A percentile compares a stretch with the other conserved stretches of the same genome.
phyloP scores from a whole-genome alignment of 2,888 invertebrate genomes.

The Melanophora roralis region DNA sequence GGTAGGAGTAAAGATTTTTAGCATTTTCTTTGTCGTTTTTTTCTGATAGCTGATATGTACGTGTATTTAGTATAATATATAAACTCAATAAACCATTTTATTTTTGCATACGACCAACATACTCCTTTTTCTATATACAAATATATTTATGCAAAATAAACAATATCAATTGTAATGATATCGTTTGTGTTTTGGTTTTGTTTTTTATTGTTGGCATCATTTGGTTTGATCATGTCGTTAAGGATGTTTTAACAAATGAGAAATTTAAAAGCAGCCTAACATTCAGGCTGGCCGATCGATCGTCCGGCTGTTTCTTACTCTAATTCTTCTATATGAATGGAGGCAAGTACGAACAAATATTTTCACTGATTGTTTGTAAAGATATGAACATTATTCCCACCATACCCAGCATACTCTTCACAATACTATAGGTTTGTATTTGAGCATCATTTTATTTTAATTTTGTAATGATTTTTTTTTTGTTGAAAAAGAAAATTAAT shows the following conservation, averaged over 20 bases:
- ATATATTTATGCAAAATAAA: constrained; percentile 74
- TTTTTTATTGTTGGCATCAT: constrained; percentile 26
- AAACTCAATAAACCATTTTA: constrained; percentile 56
- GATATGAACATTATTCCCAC: constrained; percentile 75
- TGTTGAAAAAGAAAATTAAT: constrained; percentile 1
- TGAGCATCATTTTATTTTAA: too few species aligned
- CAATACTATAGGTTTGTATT: too few species aligned
- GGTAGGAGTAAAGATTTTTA: constrained; percentile 50
- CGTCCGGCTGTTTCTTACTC: constrained; percentile 24
- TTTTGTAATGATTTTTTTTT: not conserved
- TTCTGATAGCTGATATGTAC: not conserved
- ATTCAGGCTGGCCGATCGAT: constrained; percentile 26
- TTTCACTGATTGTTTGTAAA: constrained; percentile 50
- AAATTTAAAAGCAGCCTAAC: constrained; percentile 47
- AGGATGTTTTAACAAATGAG: constrained; percentile 65
- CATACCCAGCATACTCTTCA: constrained; percentile 20
- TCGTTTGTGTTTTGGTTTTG: constrained; percentile 58
- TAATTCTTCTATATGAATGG: constrained; percentile 16
- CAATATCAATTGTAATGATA: constrained; percentile 76
- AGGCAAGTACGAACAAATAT: constrained; percentile 46
- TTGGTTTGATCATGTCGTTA: constrained; percentile 72
- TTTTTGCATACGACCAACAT: constrained; percentile 50
- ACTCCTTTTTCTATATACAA: constrained; percentile 70
- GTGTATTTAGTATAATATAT: constrained; percentile 54
- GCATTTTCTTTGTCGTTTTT: constrained; percentile 20